Conservation (phyloP, 1,140 invertebrate genomes). For the Latrodectus geometricus region DNA sequence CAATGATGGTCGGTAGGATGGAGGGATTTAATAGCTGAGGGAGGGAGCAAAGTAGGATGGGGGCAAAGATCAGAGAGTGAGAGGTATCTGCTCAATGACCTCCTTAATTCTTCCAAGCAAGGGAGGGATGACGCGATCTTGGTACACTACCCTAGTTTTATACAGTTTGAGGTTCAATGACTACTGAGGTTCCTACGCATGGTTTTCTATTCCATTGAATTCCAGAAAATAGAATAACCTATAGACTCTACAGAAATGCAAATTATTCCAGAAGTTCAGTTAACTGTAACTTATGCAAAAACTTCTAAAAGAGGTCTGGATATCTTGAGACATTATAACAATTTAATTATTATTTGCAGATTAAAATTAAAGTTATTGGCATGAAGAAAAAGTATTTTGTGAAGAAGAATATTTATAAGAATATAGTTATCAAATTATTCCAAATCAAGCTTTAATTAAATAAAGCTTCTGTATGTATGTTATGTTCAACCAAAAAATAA, state of each 20-base stretch:
- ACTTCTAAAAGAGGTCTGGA: neutral
- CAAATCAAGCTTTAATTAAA: too few species aligned
- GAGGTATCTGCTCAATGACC: constrained; percentile 9
- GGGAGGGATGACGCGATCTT: constrained; percentile 24
- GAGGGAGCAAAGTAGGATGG: neutral
- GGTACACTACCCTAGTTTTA: constrained; percentile 43
- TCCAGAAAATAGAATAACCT: neutral
- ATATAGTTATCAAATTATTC: too few species aligned
- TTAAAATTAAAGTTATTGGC: too few species aligned
- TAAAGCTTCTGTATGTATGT: too few species aligned
- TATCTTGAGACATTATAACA: too few species aligned
- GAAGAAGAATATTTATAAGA: too few species aligned
- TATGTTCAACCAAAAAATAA: too few species aligned
- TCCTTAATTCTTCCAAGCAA: neutral
- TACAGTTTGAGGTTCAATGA: constrained; percentile 19
- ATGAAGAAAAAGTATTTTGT: too few species aligned
- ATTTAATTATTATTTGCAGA: too few species aligned
- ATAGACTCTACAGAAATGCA: neutral
- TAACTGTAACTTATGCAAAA: neutral
- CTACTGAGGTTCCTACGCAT: neutral
- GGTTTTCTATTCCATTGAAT: neutral
- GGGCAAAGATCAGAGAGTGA: constrained; percentile 1
- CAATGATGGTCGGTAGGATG: neutral
- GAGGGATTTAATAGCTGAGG: neutral
- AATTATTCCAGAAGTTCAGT: neutral